Percentiles rank a stretch among this genome's conserved stretches.
Conservation (phyloP, 2,888 invertebrate genomes). For the Andrena marginata region DNA sequence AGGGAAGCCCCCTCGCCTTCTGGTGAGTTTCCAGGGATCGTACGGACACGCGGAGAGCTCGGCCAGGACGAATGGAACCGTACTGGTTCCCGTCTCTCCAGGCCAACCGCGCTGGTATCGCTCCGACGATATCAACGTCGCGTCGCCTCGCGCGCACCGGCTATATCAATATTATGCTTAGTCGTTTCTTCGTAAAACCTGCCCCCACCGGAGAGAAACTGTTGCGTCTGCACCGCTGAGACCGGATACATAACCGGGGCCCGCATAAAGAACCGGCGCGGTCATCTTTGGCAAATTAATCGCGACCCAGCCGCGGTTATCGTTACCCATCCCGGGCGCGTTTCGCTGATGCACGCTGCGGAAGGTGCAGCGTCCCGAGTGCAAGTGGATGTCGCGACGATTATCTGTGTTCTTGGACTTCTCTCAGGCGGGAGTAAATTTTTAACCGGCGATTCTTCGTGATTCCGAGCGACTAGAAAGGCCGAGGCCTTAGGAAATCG, state of each 20-base stretch:
- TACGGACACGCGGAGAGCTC: slow-evolving; percentile 45
- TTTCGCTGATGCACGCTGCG: not conserved
- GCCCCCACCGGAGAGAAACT: slow-evolving; percentile 66
- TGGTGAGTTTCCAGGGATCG: slow-evolving; percentile 69
- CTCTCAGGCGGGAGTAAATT: no score
- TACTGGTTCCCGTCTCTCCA: slow-evolving; percentile 12
- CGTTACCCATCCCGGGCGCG: slow-evolving; percentile 10
- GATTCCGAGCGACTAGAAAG: not conserved
- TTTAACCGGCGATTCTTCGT: not conserved
- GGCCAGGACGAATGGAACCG: slow-evolving; percentile 59
- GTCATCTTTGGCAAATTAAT: slow-evolving; percentile 42
- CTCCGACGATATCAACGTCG: slow-evolving; percentile 72
- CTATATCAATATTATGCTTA: slow-evolving; percentile 80
- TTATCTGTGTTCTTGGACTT: no score
- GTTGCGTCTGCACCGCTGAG: slow-evolving; percentile 70
- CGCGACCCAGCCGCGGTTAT: slow-evolving; percentile 15
- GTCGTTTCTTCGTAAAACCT: slow-evolving; percentile 77
- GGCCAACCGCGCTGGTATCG: slow-evolving; percentile 65
- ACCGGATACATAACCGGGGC: slow-evolving; percentile 45
- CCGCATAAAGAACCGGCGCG: slow-evolving; percentile 22
- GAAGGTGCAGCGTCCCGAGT: not conserved
- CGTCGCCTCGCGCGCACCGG: slow-evolving; percentile 56
- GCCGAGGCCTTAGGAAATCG: not conserved
- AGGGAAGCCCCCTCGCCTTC: slow-evolving; percentile 29
- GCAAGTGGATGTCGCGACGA: slow-evolving; percentile 11